A percentile compares a stretch with the other conserved stretches of the same genome.
Conservation (phyloP, 2,888 invertebrate species). For the Apodemia zela region DNA sequence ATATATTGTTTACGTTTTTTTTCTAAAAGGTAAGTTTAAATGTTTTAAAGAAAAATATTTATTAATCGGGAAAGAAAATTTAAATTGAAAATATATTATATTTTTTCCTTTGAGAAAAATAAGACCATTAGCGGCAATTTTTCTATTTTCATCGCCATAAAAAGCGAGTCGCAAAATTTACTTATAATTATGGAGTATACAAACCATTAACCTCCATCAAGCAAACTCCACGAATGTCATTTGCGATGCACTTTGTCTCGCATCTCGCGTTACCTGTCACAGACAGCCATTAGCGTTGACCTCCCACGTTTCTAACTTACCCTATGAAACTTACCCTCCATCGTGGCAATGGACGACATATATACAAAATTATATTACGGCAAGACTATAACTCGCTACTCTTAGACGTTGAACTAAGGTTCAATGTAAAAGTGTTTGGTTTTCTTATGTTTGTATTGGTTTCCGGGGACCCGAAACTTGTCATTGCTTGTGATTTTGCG, state of each 20-base stretch:
- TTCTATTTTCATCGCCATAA: not conserved
- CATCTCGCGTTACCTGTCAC: constrained; percentile 74
- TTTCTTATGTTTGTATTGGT: constrained; percentile 34
- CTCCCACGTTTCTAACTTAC: constrained; percentile 56
- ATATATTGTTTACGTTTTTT: too few relatives aligned
- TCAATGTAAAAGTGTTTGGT: constrained; percentile 28
- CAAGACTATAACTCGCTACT: not conserved
- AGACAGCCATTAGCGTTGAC: constrained; percentile 72
- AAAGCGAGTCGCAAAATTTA: constrained; percentile 5
- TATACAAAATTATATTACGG: constrained; percentile 35
- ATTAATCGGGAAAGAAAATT: too few relatives aligned
- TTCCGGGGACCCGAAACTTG: constrained; percentile 65
- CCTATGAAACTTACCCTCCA: constrained; percentile 60
- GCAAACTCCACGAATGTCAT: constrained; percentile 42
- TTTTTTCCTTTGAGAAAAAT: too few relatives aligned
- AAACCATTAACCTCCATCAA: constrained; percentile 49
- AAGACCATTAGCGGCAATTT: too few relatives aligned
- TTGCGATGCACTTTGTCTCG: constrained; percentile 71
- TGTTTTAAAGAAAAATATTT: too few relatives aligned
- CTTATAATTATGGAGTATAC: constrained; percentile 31
- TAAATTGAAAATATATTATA: too few relatives aligned
- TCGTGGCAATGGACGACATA: constrained; percentile 49
- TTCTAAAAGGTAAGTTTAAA: too few relatives aligned
- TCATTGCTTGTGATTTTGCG: constrained; percentile 68
- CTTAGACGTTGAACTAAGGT: constrained; percentile 7